Evolutionary conservation across 2,797 vertebrate genomes (phyloP), one percentile per base, ranked within the genome.

Genomic region (Hydrolagus colliei): DNA sequence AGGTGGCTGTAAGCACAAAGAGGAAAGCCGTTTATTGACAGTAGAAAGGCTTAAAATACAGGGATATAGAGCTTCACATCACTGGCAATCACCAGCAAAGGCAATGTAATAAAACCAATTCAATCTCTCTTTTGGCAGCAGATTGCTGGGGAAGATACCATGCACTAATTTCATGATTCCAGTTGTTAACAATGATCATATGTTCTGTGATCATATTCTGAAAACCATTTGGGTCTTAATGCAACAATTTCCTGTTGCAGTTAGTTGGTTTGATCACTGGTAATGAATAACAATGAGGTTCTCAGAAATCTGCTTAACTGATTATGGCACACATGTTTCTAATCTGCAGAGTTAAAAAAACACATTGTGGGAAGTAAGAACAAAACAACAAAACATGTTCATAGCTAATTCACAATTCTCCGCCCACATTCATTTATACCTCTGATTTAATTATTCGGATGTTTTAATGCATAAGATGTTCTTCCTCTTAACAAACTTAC

Each of bases 241-340:
- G 41, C 79, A 82, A 41, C 79, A 82, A 84, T 71, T 84, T 84
- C 65, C 32, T 71, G 63, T 84, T 41, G 65, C 12, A 84, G 79
- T 71, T 41, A 52, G 41, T 3, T 84, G 14, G 79, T 16, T 68
- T 82, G 65, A 84, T 84, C 65, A 84, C 41, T 35, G 71, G 79
- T 82, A 82, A 84, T 84, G 79, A 84, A 84, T 84, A 84, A 84
- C 65, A 67, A 84, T 67, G 65, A 61, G 65, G 14, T 84, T 84
- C 79, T 41, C 65, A 84, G 71, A 82, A 68, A 84, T 84, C 79
- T 41, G 13, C 63, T 71, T 84, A 84, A 67, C 62, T 71, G 79
- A 84, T 84, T 71, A 84, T 84, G 20, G 18, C 41, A 41, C 79
- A 84, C 32, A 71, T 71, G 79, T 84, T 71, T 84, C 65, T 71